phyloP scores from a whole-genome alignment of 1,140 invertebrate genomes.

The Brachionus asplanchnoidis region DNA sequence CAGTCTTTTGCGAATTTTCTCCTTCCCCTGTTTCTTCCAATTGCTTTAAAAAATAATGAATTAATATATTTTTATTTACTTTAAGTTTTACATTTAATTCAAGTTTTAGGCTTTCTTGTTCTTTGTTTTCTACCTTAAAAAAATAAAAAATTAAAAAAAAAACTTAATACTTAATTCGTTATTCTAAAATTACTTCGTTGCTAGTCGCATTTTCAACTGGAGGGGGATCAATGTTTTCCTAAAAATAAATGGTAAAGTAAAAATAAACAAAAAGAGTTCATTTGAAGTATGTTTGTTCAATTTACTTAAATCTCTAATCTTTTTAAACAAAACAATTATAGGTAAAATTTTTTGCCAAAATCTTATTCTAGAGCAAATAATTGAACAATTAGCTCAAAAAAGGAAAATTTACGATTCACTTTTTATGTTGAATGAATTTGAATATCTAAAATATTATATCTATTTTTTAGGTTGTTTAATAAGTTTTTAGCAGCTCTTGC shows the following conservation, averaged over 20 bases:
- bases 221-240: background rate
- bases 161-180: too few species aligned
- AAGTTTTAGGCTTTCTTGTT: background rate
- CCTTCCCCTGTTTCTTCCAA: background rate
- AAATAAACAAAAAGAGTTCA: background rate
- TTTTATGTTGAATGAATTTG: too few species aligned
- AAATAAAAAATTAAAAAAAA: background rate
- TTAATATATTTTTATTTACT: background rate
- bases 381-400: too few species aligned
- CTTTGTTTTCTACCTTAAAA: background rate
- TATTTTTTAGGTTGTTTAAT: too few species aligned
- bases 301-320: background rate
- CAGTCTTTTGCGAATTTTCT: background rate
- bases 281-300: background rate
- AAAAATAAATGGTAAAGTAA: background rate
- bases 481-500: too few species aligned
- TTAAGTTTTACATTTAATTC: background rate
- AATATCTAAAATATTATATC: too few species aligned
- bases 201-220: background rate
- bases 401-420: too few species aligned
- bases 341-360: too few species aligned
- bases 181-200: background rate
- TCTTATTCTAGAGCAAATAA: too few species aligned
- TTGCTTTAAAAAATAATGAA: background rate
- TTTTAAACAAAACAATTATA: background rate